Evolutionary conservation across 2,797 vertebrate species (phyloP).

Genomic region (Alauda arvensis): DNA sequence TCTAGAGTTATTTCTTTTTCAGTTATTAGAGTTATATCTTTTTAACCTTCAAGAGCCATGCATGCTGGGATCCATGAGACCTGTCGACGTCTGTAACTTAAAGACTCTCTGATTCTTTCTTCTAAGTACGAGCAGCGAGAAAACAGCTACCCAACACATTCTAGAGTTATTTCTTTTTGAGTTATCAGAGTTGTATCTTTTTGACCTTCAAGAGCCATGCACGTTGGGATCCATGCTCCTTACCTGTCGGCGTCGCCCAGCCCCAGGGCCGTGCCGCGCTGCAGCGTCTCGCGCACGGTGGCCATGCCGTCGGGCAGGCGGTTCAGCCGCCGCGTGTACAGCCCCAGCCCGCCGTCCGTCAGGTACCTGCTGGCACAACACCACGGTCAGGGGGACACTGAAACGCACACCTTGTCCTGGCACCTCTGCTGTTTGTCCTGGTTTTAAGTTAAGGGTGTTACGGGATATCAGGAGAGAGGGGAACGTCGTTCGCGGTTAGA

Average conservation of each 20-base stretch:
- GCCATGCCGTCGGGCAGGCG: constrained; percentile 90
- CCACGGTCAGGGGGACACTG: fast-evolving
- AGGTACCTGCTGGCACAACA: constrained; percentile 78
- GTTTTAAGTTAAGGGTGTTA: background rate
- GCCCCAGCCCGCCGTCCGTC: constrained; percentile 92
- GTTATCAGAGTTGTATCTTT: too few relatives aligned
- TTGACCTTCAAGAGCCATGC: too few relatives aligned
- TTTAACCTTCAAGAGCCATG: too few relatives aligned
- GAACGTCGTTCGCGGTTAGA: background rate
- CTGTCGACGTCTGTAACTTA: too few relatives aligned
- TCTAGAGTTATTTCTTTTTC: too few relatives aligned
- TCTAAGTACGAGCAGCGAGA: too few relatives aligned
- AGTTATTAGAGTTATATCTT: too few relatives aligned
- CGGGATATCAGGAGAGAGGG: fast-evolving
- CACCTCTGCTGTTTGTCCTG: fast-evolving
- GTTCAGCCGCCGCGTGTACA: constrained; percentile 89
- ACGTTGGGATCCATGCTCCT: too few relatives aligned
- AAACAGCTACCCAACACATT: too few relatives aligned
- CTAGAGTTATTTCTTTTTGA: too few relatives aligned
- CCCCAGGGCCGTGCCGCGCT: constrained; percentile 82
- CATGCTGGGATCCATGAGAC: too few relatives aligned
- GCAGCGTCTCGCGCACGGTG: constrained; percentile 87
- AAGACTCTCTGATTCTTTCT: too few relatives aligned
- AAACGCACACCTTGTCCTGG: fast-evolving
- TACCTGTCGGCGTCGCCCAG: constrained; percentile 96